Percentiles rank a stretch among this genome's conserved stretches.
Conservation (phyloP, 2,797 vertebrate species). For the Paramormyrops hopkinsi region DNA sequence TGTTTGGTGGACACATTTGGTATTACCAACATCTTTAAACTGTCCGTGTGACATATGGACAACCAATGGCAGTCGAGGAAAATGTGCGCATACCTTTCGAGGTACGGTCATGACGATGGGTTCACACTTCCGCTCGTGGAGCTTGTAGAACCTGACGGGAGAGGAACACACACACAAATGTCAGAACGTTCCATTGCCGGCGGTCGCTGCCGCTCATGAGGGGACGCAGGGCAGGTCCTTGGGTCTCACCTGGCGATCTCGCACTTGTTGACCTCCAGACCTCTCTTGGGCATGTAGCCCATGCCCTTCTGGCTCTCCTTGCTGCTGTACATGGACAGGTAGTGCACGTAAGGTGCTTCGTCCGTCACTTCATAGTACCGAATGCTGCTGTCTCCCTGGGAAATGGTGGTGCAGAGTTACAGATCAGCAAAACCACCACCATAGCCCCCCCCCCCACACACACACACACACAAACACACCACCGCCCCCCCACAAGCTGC, state of each 20-base stretch:
- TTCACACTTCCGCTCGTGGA: slow-evolving; percentile 83
- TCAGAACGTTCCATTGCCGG: not conserved
- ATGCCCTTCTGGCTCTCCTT: slow-evolving; percentile 88
- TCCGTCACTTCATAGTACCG: slow-evolving; percentile 87
- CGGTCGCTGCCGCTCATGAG: not conserved
- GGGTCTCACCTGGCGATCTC: slow-evolving; percentile 76
- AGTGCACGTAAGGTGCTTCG: slow-evolving; percentile 80
- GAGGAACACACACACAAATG: not conserved
- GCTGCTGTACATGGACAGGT: slow-evolving; percentile 80
- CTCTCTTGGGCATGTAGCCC: slow-evolving; percentile 88
- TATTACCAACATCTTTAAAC: not conserved
- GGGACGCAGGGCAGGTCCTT: not conserved
- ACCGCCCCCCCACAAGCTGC: not conserved
- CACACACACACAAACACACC: not conserved
- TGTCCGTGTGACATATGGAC: not conserved
- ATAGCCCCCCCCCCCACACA: not conserved
- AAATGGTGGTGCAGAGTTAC: not conserved
- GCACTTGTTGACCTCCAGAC: slow-evolving; percentile 86
- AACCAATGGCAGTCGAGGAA: not conserved
- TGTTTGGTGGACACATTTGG: not conserved
- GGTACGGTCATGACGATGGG: slow-evolving; percentile 85
- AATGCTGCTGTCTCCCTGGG: slow-evolving; percentile 87
- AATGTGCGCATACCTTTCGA: slow-evolving; percentile 65
- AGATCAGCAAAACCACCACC: not conserved
- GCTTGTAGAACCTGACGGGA: slow-evolving; percentile 77